These are phyloP conservation scores for Sakesphorus luctuosus DNA, from an alignment of 2,113 vertebrate genomes.

Conservation along the genomic window DNA sequence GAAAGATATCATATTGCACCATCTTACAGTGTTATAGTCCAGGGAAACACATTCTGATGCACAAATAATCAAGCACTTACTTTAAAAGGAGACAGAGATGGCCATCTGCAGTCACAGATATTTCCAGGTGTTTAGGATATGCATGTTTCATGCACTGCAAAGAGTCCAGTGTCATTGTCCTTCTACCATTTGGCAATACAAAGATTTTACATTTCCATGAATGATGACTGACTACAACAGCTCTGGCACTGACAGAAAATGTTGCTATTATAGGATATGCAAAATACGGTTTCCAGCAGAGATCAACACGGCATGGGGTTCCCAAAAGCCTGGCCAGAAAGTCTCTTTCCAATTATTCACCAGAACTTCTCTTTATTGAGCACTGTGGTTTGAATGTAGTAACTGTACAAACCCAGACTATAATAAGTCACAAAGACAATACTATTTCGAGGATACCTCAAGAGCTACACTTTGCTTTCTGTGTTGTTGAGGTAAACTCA, in stretches of 20 bases:
- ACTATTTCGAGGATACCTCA: neutral
- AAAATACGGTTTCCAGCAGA: slow-evolving; percentile 41
- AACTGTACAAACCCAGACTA: neutral
- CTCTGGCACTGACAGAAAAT: slow-evolving; percentile 57
- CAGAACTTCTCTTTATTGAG: neutral
- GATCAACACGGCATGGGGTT: neutral
- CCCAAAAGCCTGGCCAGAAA: slow-evolving; percentile 34
- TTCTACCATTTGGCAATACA: slow-evolving; percentile 41
- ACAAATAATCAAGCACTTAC: neutral
- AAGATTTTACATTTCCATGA: slow-evolving; percentile 58
- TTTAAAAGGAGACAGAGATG: slow-evolving; percentile 41
- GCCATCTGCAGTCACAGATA: slow-evolving; percentile 51
- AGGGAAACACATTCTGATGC: neutral
- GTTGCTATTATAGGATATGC: slow-evolving; percentile 57
- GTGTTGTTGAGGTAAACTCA: neutral
- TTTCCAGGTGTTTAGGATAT: slow-evolving; percentile 28
- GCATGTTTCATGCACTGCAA: neutral
- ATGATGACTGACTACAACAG: slow-evolving; percentile 38
- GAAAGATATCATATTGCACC: neutral
- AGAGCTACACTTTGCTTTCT: neutral
- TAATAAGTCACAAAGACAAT: neutral
- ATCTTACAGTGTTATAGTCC: neutral
- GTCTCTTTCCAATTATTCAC: neutral
- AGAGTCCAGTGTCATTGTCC: slow-evolving; percentile 44
- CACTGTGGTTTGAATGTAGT: neutral